Evolutionary conservation across 2,888 invertebrate genomes (phyloP), one percentile per base, ranked within the genome.

Genomic region (Dione juno): DNA sequence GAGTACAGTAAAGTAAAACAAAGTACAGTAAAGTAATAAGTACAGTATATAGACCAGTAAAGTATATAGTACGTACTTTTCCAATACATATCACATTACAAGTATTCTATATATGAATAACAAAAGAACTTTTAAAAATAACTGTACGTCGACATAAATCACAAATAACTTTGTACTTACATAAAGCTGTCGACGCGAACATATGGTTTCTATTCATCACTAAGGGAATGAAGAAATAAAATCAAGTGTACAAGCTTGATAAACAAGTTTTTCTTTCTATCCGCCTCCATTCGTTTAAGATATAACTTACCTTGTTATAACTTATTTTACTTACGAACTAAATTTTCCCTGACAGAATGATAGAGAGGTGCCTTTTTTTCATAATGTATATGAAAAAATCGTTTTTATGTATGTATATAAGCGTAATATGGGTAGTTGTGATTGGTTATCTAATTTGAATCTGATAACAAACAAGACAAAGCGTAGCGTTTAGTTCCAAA

Each of bases 251-350:
- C 61, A 69, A 58, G 69, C 59, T 54, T 45, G 66, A 66, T 57
- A 50, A 69, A 69, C 54, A 69, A 69, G 54, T 66, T 66, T 69
- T 66, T 66, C 69, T 66, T 54, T 48, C 11, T 16, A 37, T 40
- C 3, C 57, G 52, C 59, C 59, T 71, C 70, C 67, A 72, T 74
- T 69, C 67, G 50, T 58, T 66, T 50, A 61, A 53, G 72, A 67
- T 45, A 68, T 66, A 76, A 77, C 74, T 76, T 77, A 69, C 70
- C 77, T 77, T 76, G 76, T 78, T 80, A 78, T 76, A 77, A 80
- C 69, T 79, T 35, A 65, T 58, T 65, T 71, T 72, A 75, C 70
- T 74, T 71, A 71, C 63, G 35, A 19, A 19, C 61, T 45, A 37
- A 54, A 48, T 68, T 50, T 64, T 14, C 52, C 1, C 40, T 64